A percentile compares a stretch with the other conserved stretches of the same genome.
These are phyloP conservation scores for Pogonomyrmex californicus DNA, from an alignment of 1,140 invertebrate genomes.

Conservation along the genomic window DNA sequence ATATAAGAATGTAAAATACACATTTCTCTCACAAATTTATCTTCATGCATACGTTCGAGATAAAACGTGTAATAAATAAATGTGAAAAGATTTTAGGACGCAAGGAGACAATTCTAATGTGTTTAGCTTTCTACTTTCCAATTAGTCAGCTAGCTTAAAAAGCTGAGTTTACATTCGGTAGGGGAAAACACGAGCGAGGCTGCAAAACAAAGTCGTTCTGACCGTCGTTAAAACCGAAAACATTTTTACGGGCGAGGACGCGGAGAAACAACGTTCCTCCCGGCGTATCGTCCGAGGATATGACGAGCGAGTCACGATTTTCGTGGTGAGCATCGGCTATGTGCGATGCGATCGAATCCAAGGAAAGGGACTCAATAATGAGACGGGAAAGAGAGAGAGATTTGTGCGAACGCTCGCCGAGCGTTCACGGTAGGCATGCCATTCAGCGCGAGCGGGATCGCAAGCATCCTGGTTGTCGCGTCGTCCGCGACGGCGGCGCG, in stretches of 20 bases:
- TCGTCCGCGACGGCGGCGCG: slow-evolving; percentile 9
- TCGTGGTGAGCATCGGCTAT: neutral
- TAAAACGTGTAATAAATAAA: neutral
- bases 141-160: neutral
- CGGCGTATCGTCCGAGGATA: neutral
- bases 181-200: neutral
- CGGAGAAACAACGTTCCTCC: neutral
- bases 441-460: neutral
- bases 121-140: slow-evolving; percentile 5
- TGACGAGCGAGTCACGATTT: neutral
- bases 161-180: neutral
- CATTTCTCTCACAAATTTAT: neutral
- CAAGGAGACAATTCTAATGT: neutral
- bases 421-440: neutral
- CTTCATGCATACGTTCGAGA: neutral
- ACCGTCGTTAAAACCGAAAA: slow-evolving; percentile 2
- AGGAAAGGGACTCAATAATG: slow-evolving; percentile 69
- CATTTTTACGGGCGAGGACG: neutral
- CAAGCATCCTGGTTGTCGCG: neutral
- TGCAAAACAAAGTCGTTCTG: slow-evolving; percentile 21
- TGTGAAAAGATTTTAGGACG: neutral
- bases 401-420: neutral
- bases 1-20: neutral
- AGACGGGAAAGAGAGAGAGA: slow-evolving; percentile 12
- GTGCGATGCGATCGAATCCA: slow-evolving; percentile 26